These are phyloP conservation scores for Ardeotis arabs DNA, from an alignment of 2,113 vertebrate genomes.

Conservation along the genomic window DNA sequence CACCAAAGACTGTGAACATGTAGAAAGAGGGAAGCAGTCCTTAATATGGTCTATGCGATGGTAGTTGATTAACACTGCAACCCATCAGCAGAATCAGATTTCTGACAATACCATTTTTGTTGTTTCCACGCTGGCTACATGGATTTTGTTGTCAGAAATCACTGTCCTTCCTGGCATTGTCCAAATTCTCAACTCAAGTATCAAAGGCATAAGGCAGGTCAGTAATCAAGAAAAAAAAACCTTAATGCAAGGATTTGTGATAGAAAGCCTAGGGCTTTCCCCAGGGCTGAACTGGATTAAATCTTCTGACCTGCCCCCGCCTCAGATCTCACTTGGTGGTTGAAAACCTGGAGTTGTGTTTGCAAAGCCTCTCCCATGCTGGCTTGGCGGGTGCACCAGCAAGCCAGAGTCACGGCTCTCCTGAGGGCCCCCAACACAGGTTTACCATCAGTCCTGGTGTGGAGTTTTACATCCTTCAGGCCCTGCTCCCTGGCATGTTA, in stretches of 20 bases:
- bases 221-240: background rate
- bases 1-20: background rate
- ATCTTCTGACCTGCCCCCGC: background rate
- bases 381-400: background rate
- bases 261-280: background rate
- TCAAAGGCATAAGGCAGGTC: background rate
- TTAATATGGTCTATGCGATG: background rate
- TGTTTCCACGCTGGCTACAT: fast-evolving
- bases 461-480: background rate
- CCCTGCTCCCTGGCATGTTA: background rate
- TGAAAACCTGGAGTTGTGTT: background rate
- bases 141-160: background rate
- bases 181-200: background rate
- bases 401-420: background rate
- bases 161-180: background rate
- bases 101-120: background rate
- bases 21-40: background rate
- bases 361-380: background rate
- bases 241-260: background rate
- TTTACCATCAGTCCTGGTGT: too few species aligned
- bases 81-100: background rate
- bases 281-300: background rate
- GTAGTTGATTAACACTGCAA: background rate
- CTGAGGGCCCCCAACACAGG: too few species aligned
- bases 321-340: background rate